Percentiles rank a stretch among this genome's conserved stretches.
These are phyloP conservation scores for Eolophus roseicapilla DNA, from an alignment of 2,113 vertebrate species.

Conservation along the genomic window DNA sequence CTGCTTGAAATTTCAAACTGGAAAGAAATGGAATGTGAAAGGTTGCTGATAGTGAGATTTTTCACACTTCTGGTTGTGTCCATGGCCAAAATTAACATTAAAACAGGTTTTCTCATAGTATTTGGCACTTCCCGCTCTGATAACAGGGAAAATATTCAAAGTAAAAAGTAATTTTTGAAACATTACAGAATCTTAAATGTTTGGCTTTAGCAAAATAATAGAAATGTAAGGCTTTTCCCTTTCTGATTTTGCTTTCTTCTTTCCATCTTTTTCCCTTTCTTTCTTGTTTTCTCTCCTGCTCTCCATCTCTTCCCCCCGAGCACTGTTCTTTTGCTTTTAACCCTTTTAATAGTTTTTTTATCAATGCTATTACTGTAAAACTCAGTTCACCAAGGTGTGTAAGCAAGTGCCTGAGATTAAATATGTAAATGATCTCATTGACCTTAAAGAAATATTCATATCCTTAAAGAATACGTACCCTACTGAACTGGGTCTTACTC, in stretches of 20 bases:
- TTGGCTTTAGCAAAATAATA: background rate
- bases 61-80: conserved; percentile 22
- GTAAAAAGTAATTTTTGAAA: background rate
- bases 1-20: conserved; percentile 1
- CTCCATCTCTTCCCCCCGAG: background rate
- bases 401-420: background rate
- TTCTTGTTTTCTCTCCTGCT: background rate
- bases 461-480: background rate
- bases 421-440: background rate
- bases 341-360: background rate
- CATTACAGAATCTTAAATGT: background rate
- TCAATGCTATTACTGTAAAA: background rate
- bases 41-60: background rate
- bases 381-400: background rate
- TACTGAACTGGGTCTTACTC: background rate
- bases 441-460: background rate
- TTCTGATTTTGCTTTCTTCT: background rate
- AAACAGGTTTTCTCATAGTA: background rate
- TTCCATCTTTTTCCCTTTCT: background rate
- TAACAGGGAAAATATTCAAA: background rate
- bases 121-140: background rate
- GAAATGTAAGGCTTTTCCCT: background rate
- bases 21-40: conserved; percentile 12
- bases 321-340: background rate
- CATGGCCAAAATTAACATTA: conserved; percentile 19